Base-by-base conservation (phyloP, 2,888 invertebrate species). In the Caenorhabditis angaria region DNA sequence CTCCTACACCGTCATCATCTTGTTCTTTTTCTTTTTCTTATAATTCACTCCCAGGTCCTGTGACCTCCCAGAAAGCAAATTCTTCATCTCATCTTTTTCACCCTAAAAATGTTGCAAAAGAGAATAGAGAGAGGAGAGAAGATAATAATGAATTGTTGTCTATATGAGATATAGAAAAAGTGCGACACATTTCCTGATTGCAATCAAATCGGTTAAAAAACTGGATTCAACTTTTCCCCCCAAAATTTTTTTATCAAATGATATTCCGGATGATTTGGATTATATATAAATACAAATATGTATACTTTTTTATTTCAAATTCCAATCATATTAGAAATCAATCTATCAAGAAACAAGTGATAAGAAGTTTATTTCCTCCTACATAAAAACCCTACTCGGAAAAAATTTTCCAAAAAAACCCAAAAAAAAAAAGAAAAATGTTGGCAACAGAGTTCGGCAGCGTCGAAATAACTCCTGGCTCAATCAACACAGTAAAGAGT, bases 401-500 rank as follows among this genome's bases (percentile, higher is more conserved):
- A 41, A 41, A 41, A 41, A 14, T 12, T n/a, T n/a, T n/a, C n/a
- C n/a, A n/a, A 14, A 3, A 41, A 41, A 10, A 10, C 41, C 10
- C 3, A 41, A 41, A 10, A 41, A 41, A 41, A 41, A 12, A 41
- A 41, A 41, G 3, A 41, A 41, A 41, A 18, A 6, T 12, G 18
- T 18, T 41, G 41, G 41, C 41, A 41, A 12, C 41, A 41, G 14
- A 41, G 41, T 41, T 18, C 41, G 41, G 18, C n/a, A n/a, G n/a
- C 41, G 41, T 41, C 41, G 41, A 41, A 41, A 14, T 41, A 41
- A 41, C 41, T 41, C 41, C 41, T 41, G 41, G 41, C 41, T 41
- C 41, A 41, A 41, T 41, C 41, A 41, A 41, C 41, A 41, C 41
- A 41, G 41, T 41, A 41, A 41, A 41, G n/a, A 41, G 41, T 41